Evolutionary conservation across 2,888 invertebrate genomes (phyloP).

Genomic region (Phaedon cochleariae): DNA sequence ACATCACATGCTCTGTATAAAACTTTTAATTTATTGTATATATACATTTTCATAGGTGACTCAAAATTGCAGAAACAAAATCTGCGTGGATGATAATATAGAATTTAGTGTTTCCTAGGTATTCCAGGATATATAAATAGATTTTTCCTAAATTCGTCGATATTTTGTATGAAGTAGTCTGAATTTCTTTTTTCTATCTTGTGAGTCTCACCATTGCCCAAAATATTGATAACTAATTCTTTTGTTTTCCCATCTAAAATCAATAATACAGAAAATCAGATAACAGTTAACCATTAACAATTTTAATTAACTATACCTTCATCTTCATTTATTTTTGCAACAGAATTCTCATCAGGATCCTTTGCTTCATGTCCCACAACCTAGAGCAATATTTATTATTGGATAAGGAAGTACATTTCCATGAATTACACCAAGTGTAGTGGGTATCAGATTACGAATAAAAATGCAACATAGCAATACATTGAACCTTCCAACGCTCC

Average conservation of each 20-base stretch:
- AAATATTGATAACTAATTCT: constrained; percentile 24
- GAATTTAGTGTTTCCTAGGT: constrained; percentile 2
- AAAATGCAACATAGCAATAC: no score
- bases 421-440: no score
- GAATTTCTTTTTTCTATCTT: constrained; percentile 16
- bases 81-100: not conserved
- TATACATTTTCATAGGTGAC: no score
- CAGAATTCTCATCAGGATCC: not conserved
- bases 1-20: no score
- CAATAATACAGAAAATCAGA: no score
- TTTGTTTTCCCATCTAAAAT: constrained; percentile 8
- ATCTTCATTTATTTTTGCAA: not conserved
- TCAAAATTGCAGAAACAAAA: no score
- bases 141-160: constrained; percentile 37
- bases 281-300: no score
- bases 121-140: constrained; percentile 24
- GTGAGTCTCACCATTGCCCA: constrained; percentile 22
- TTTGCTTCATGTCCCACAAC: constrained; percentile 35
- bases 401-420: not conserved
- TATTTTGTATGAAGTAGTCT: constrained; percentile 37
- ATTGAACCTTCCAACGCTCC: no score
- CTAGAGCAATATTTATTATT: constrained; percentile 22
- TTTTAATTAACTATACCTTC: constrained; percentile 8
- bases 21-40: no score
- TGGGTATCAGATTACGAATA: no score